A percentile compares a stretch with the other conserved stretches of the same genome.
phyloP scores from a whole-genome alignment of 2,113 vertebrate genomes.

The Pomatorhinus ruficollis region DNA sequence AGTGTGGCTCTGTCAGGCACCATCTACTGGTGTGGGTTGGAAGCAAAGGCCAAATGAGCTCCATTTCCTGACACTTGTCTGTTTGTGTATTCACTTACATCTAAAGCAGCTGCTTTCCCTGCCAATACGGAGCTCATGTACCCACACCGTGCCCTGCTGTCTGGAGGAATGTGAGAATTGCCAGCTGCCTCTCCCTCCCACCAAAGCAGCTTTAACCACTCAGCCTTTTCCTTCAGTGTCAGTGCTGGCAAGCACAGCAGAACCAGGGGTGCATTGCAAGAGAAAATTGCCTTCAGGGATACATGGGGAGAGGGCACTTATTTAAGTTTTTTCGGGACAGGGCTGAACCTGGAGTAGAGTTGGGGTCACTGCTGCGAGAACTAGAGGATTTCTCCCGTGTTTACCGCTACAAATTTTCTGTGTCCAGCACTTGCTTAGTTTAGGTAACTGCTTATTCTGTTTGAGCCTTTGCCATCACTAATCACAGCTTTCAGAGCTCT shows the following conservation, averaged over 20 bases:
- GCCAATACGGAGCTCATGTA: fast-evolving
- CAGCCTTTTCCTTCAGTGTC: background rate
- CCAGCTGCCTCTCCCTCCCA: background rate
- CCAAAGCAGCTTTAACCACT: background rate
- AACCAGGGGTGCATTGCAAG: background rate
- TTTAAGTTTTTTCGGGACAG: background rate
- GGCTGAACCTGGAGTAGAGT: background rate
- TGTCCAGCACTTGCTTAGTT: background rate
- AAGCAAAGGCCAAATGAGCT: background rate
- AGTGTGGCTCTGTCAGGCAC: background rate
- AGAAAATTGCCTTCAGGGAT: background rate
- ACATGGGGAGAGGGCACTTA: background rate
- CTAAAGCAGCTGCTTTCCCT: background rate
- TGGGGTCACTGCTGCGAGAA: background rate
- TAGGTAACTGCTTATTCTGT: background rate
- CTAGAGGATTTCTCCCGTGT: background rate
- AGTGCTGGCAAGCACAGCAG: background rate
- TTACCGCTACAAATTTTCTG: background rate
- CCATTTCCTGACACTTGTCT: background rate
- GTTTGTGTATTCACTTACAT: background rate
- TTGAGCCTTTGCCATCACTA: background rate
- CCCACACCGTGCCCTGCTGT: background rate
- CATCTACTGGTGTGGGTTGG: background rate
- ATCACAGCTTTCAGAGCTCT: background rate
- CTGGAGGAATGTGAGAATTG: background rate